Evolutionary conservation across 2,797 vertebrate species (phyloP), one percentile per base, ranked within the genome.

Genomic region (Enteromius argenteus): DNA sequence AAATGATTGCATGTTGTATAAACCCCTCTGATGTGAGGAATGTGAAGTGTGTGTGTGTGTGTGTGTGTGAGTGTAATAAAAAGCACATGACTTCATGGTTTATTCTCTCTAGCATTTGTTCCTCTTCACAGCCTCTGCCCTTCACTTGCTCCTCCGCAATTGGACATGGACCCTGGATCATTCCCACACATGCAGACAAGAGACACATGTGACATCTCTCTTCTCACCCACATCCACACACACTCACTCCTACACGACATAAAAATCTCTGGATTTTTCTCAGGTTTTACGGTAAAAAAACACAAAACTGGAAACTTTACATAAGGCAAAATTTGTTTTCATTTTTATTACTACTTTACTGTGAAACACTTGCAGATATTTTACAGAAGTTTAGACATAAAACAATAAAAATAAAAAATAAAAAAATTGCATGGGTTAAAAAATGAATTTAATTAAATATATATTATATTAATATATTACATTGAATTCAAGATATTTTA

Each of bases 31-130:
- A 85, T 87, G 85, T 87, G 83, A 67, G 71, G 81, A 86, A 88
- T 89, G 87, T 60, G 46, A 83, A 80, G 15, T 72, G 74, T 35
- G 42, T 64, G 42, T 64, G 80, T 32, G 64, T 32, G 64, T 46
- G 30, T 19, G 67, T 64, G 76, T 32, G 35, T 44, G 82, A 80
- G 82, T 85, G 84, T 86, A 88, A 85, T 86, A 85, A 90, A 89
- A 87, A 84, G 81, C 89, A 87, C 86, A 88, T 88, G 87, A 86
- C 87, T 88, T 85, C 81, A 78, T 86, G 71, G 78, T 68, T 72
- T 84, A 81, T 83, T 84, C 82, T 80, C 35, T 62, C 74, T 75
- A 87, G 84, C 84, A 80, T 73, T 84, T 87, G 75, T 72, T 79
- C 76, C 21, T 88, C 67, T 68, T 81, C n/a, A 68, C 51, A 78